Percentiles rank a stretch among this genome's conserved stretches.
These are phyloP conservation scores for Oxystoma pomonae DNA, from an alignment of 2,888 invertebrate species.

Conservation along the genomic window DNA sequence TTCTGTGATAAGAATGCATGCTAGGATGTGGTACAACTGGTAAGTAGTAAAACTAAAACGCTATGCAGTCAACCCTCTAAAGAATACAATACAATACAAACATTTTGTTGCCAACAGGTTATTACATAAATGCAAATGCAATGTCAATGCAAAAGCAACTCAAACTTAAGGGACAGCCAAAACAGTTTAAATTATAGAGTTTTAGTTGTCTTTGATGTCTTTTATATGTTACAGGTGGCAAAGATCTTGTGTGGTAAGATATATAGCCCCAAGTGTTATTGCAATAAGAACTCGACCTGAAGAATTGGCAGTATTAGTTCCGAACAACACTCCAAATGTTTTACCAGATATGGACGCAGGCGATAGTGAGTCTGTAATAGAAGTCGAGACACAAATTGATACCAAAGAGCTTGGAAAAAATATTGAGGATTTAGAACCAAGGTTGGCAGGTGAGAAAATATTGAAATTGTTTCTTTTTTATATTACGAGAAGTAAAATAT, in stretches of 20 bases:
- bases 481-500: no score
- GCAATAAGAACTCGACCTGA: conserved; percentile 10
- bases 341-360: not conserved
- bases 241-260: conserved; percentile 49
- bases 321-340: conserved; percentile 20
- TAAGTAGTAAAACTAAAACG: no score
- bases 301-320: conserved; percentile 13
- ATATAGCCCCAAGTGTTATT: conserved; percentile 21
- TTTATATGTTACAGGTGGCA: conserved; percentile 42
- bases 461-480: no score
- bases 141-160: no score
- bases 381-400: not conserved
- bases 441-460: not conserved
- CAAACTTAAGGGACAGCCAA: no score
- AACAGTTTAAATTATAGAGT: no score
- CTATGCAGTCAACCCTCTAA: no score
- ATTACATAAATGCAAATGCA: no score
- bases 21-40: conserved; percentile 30
- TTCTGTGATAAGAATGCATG: conserved; percentile 49
- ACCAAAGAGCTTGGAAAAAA: not conserved
- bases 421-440: not conserved
- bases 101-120: no score
- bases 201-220: no score
- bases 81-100: no score
- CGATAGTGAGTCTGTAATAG: not conserved